phyloP scores from a whole-genome alignment of 2,113 vertebrate genomes.

The Heterotilapia buettikoferi region DNA sequence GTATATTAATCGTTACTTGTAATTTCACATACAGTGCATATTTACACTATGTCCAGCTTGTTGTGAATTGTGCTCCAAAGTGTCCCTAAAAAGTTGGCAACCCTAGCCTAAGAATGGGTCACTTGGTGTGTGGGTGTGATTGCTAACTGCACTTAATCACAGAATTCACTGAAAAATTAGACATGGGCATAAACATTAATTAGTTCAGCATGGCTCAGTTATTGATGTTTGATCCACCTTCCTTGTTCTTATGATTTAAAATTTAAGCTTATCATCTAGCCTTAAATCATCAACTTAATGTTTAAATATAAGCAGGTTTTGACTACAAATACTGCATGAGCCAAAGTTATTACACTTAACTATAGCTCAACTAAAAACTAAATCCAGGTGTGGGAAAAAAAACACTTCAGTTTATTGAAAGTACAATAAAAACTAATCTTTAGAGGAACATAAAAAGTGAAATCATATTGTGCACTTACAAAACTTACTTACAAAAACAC shows the following conservation, averaged over 20 bases:
- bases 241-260: background rate
- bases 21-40: background rate
- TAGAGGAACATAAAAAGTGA: background rate
- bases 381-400: background rate
- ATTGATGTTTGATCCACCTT: background rate
- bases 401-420: background rate
- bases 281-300: background rate
- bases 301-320: background rate
- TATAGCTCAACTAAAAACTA: background rate
- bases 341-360: background rate
- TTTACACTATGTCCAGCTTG: background rate
- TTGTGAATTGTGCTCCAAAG: fast-evolving
- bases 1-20: background rate
- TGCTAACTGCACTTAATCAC: background rate
- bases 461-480: background rate
- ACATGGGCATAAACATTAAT: background rate
- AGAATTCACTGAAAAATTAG: background rate
- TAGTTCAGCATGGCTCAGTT: background rate
- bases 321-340: background rate
- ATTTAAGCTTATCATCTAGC: background rate
- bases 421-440: background rate
- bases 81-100: background rate
- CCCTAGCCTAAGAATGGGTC: background rate
- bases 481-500: background rate
- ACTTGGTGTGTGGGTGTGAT: background rate